Conservation (phyloP, 1,140 invertebrate genomes). For the Maconellicoccus hirsutus region DNA sequence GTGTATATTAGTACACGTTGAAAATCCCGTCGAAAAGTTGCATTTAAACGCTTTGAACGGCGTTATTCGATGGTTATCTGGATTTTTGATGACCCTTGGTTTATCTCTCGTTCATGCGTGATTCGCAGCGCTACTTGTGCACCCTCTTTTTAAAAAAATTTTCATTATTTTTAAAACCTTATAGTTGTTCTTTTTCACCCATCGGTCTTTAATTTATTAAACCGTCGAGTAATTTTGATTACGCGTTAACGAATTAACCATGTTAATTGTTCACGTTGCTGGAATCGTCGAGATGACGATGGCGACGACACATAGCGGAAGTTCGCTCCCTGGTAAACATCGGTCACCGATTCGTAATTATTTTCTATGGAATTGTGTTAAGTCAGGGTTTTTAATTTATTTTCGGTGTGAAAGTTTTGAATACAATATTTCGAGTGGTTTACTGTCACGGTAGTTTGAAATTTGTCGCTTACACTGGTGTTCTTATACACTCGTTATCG, state of each 20-base stretch:
- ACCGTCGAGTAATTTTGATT: not conserved
- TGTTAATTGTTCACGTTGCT: not conserved
- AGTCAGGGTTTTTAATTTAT: conserved; percentile 4
- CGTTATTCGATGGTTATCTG: not conserved
- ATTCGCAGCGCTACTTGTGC: not conserved
- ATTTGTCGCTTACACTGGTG: too few relatives aligned
- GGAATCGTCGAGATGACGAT: not conserved
- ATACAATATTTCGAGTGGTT: not conserved
- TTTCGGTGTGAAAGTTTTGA: not conserved
- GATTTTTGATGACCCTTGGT: conserved; percentile 4
- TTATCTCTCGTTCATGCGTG: not conserved
- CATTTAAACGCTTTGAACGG: conserved; percentile 3
- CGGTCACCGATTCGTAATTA: not conserved
- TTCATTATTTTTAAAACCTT: too few relatives aligned
- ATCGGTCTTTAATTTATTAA: not conserved
- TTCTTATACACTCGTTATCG: too few relatives aligned
- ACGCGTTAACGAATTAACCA: not conserved
- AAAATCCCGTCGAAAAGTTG: not conserved
- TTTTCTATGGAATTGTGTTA: not conserved
- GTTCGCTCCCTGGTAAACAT: not conserved
- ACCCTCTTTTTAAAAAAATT: not conserved
- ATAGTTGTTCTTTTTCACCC: not conserved
- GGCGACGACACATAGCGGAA: not conserved
- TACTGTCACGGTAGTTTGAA: not conserved
- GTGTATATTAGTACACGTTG: not conserved